Evolutionary conservation across 2,888 invertebrate species (phyloP), one percentile per base, ranked within the genome.

Genomic region (Lagria hirta): DNA sequence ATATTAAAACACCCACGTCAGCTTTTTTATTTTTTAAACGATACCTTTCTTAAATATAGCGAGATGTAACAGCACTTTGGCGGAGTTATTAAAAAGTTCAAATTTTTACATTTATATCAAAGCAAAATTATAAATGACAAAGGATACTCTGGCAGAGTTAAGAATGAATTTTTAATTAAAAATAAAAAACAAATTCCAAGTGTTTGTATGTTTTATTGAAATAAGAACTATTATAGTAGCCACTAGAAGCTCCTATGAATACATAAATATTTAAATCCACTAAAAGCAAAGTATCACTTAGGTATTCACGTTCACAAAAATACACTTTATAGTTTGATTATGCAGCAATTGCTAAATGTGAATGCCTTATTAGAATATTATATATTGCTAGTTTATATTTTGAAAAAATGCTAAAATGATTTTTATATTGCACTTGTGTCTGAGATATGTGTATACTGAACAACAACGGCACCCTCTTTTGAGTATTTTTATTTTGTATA

Each of bases 281-380:
- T 66, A 66, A 66, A 65, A 65, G 65, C 64, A 61, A 62, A 42
- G 56, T 65, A 65, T 66, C 64, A 66, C 64, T 61, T 60, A 62
- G 57, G 58, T 60, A 61, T 64, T 62, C 65, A 66, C 66, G 62
- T 65, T 61, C 66, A 66, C 66, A 66, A 64, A 66, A 66, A 66
- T 65, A 65, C 63, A 61, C 60, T 57, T 57, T 60, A 56, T 53
- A 48, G 43, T 58, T 55, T 54, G 52, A 49, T 55, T 60, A 50
- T 51, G 53, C 51, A 43, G 49, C 36, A 46, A 49, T 48, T 48
- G 48, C 48, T 48, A 48, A 49, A 49, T 45, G 53, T 54, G 50
- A 53, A 53, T 51, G 55, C 52, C 57, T 60, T n/a, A n/a, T n/a
- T 58, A 57, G 53, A 44, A 51, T 41, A 53, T 50, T 38, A 35